Percentiles rank a stretch among this genome's conserved stretches.
Evolutionary conservation across 2,888 invertebrate species (phyloP).

Genomic region (Machimus rusticus): DNA sequence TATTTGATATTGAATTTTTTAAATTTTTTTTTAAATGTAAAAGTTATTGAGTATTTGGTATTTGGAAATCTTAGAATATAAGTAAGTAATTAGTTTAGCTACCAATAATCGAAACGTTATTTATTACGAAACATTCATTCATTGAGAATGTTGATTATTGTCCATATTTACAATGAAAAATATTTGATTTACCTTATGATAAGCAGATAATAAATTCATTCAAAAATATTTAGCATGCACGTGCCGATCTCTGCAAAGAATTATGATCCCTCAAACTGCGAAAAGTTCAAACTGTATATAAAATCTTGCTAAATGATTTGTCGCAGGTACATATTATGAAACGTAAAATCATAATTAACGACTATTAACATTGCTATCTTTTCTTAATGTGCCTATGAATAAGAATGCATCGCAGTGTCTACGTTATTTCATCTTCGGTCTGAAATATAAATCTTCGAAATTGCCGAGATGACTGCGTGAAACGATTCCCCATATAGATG

Average conservation of each 20-base stretch:
- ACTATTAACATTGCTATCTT: not conserved
- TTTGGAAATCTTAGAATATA: too few species aligned
- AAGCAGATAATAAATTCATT: too few species aligned
- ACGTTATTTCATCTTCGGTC: not conserved
- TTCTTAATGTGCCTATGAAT: not conserved
- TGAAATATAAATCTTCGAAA: not conserved
- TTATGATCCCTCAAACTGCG: not conserved
- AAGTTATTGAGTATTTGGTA: too few species aligned
- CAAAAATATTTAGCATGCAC: not conserved
- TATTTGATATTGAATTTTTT: too few species aligned
- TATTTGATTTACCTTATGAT: too few species aligned
- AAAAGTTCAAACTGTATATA: not conserved
- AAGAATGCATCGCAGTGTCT: not conserved
- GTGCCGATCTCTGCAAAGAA: not conserved
- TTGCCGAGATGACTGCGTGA: not conserved
- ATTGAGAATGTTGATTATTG: too few species aligned
- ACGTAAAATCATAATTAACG: not conserved
- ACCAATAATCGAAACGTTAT: too few species aligned
- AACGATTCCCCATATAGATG: not conserved
- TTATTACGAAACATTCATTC: too few species aligned
- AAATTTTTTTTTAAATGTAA: too few species aligned
- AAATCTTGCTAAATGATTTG: not conserved
- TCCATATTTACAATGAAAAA: too few species aligned
- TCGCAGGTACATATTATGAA: not conserved
- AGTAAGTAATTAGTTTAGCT: too few species aligned